Conservation (phyloP, 2,888 invertebrate genomes). For the Drosophila pseudotalamancana region DNA sequence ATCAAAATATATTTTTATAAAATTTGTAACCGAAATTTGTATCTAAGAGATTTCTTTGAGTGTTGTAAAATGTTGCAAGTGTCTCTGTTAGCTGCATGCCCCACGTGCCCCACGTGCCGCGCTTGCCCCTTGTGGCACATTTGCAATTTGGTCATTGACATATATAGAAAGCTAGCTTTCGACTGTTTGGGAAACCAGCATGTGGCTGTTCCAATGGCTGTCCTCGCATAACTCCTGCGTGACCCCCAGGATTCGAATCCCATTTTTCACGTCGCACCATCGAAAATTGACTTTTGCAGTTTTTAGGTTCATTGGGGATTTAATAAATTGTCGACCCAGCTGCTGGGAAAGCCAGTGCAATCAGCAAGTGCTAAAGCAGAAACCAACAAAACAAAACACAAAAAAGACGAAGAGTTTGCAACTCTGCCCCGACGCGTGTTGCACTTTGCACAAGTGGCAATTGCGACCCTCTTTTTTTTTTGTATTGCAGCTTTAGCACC, state of each 20-base stretch:
- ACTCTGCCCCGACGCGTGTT: neutral
- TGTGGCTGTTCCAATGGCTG: constrained; percentile 10
- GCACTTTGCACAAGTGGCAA: neutral
- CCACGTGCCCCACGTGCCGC: neutral
- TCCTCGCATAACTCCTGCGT: constrained; percentile 12
- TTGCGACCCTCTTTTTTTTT: neutral
- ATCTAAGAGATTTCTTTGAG: no score
- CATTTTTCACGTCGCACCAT: constrained; percentile 32
- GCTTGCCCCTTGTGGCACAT: constrained; percentile 18
- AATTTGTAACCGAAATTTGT: no score
- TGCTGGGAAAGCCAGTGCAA: constrained; percentile 26
- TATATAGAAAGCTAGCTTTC: constrained; percentile 22
- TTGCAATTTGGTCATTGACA: constrained; percentile 50
- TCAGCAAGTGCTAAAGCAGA: constrained; percentile 23
- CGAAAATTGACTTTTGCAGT: constrained; percentile 24
- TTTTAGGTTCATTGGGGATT: constrained; percentile 12
- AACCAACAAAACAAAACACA: no score
- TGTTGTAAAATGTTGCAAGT: neutral
- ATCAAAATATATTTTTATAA: neutral
- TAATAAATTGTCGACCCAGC: constrained; percentile 39
- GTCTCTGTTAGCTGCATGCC: neutral
- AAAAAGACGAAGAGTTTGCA: neutral
- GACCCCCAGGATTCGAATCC: constrained; percentile 23
- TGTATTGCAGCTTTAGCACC: constrained; percentile 26
- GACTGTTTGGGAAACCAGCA: neutral